These are phyloP conservation scores for Cancer borealis DNA, from an alignment of 2,888 invertebrate genomes.

Conservation along the genomic window DNA sequence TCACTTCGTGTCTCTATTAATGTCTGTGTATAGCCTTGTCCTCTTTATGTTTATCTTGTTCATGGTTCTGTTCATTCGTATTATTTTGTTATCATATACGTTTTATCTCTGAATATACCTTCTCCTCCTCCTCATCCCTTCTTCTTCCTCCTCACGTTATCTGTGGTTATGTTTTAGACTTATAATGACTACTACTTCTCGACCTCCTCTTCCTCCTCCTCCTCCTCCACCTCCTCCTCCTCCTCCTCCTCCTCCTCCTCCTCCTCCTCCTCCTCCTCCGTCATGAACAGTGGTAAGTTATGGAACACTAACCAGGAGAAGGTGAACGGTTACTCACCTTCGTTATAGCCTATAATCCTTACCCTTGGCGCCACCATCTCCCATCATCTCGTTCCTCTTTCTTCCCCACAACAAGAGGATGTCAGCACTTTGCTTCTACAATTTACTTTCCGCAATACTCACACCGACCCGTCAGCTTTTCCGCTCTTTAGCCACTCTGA, in stretches of 20 bases:
- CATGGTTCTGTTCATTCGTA: neutral
- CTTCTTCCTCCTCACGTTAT: neutral
- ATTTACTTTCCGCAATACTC: neutral
- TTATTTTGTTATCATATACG: neutral
- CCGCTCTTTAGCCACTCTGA: neutral
- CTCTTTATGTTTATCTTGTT: neutral
- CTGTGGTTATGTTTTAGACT: neutral
- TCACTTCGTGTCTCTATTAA: no score
- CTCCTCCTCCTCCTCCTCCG: neutral
- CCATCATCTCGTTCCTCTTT: neutral
- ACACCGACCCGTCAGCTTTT: neutral
- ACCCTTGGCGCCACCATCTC: neutral
- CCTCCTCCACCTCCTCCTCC: neutral
- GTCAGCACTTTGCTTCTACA: constrained; percentile 21
- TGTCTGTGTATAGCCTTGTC: neutral
- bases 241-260: neutral
- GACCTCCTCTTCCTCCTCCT: neutral
- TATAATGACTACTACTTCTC: neutral
- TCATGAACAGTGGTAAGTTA: neutral
- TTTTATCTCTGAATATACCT: neutral
- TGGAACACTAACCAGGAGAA: neutral
- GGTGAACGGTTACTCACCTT: constrained; percentile 10
- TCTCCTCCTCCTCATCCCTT: neutral
- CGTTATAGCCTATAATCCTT: constrained; percentile 21
- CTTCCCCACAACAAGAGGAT: constrained; percentile 1